Conservation (phyloP, 2,888 invertebrate species). For the Tiphia femorata region DNA sequence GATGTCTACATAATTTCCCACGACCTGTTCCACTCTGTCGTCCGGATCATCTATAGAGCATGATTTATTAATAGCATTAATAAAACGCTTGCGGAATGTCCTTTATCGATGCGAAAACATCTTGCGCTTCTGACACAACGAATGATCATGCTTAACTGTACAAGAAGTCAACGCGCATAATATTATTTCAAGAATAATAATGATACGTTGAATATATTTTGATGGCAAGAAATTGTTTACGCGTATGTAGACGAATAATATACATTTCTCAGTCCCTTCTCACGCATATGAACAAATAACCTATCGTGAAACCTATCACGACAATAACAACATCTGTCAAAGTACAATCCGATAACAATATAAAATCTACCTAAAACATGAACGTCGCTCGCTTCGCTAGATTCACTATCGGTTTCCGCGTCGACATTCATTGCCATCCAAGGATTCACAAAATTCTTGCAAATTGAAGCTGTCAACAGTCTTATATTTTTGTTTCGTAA, state of each 20-base stretch:
- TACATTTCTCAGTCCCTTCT: too few relatives aligned
- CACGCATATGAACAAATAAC: background rate
- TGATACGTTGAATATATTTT: too few relatives aligned
- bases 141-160: background rate
- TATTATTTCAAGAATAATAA: background rate
- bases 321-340: background rate
- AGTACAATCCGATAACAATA: background rate
- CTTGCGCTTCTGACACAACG: too few relatives aligned
- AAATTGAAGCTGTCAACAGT: too few relatives aligned
- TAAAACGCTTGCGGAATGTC: background rate
- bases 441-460: too few relatives aligned
- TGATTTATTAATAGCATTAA: background rate
- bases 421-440: constrained; percentile 24
- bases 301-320: background rate
- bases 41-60: constrained; percentile 1
- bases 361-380: constrained; percentile 18
- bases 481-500: too few relatives aligned
- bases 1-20: background rate
- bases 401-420: constrained; percentile 20
- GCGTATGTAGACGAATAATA: too few relatives aligned
- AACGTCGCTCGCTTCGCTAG: constrained; percentile 14
- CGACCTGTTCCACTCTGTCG: background rate
- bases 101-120: too few relatives aligned
- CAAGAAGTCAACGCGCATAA: background rate
- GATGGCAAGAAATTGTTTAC: background rate